Evolutionary conservation across 2,113 vertebrate species (phyloP).

Genomic region (Tympanuchus pallidicinctus): DNA sequence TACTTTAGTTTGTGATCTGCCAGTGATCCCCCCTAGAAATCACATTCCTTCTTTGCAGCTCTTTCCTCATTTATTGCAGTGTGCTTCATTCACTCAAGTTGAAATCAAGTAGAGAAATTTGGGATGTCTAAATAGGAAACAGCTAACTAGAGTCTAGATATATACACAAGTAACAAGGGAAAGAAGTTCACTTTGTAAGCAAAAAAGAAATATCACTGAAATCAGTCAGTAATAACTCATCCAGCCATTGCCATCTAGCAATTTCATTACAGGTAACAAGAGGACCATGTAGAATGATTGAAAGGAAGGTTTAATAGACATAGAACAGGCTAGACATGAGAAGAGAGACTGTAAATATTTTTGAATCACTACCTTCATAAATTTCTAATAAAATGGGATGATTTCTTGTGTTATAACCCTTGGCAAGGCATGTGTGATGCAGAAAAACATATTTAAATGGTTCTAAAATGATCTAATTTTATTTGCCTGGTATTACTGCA

Average conservation of each 20-base stretch:
- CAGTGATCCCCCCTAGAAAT: background rate
- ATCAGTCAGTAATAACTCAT: background rate
- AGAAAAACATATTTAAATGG: background rate
- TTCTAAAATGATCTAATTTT: background rate
- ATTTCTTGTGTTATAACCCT: background rate
- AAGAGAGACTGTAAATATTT: background rate
- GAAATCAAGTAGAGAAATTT: slow-evolving; percentile 5
- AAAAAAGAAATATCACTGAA: background rate
- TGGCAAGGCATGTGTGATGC: background rate
- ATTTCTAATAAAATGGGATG: background rate
- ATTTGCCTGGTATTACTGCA: background rate
- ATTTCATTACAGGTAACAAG: background rate
- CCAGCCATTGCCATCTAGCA: background rate
- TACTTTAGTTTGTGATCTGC: background rate
- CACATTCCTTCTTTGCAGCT: background rate
- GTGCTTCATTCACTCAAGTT: background rate
- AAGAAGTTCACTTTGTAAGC: slow-evolving; percentile 39
- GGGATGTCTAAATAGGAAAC: slow-evolving; percentile 19
- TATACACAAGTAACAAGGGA: background rate
- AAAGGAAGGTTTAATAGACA: background rate
- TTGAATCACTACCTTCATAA: background rate
- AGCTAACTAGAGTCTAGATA: slow-evolving; percentile 29
- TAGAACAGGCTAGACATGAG: background rate
- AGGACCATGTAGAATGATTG: background rate
- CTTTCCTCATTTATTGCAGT: background rate